Evolutionary conservation across 37 sponge, comb jelly and placozoan species (phyloP).

Genomic region (Crambe crambe): DNA sequence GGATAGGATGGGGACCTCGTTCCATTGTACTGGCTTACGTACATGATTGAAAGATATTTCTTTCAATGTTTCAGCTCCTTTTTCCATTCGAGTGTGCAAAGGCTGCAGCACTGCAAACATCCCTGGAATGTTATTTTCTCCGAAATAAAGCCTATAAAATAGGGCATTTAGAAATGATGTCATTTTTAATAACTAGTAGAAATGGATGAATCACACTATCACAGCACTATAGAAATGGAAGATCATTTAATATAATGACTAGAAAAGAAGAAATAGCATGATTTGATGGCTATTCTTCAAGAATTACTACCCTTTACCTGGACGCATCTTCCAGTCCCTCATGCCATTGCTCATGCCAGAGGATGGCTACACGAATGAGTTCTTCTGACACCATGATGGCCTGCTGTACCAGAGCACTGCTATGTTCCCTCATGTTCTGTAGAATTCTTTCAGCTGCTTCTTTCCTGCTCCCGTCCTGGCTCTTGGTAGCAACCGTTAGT

Average conservation of each 20-base stretch:
- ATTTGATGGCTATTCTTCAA: too few species aligned
- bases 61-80: slow-evolving; percentile 85
- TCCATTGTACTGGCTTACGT: slow-evolving; percentile 11
- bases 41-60: slow-evolving; percentile 91
- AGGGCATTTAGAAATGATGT: too few species aligned
- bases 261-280: too few species aligned
- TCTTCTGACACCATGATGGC: slow-evolving; percentile 96
- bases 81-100: slow-evolving; percentile 85
- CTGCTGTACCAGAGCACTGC: slow-evolving; percentile 83
- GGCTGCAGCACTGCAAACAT: slow-evolving; percentile 94
- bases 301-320: slow-evolving; percentile 16
- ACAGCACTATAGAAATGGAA: too few species aligned
- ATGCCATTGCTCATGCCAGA: slow-evolving; percentile 99
- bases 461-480: slow-evolving; percentile 53
- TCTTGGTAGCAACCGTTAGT: slow-evolving; percentile 92
- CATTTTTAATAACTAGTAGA: too few species aligned
- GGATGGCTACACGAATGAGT: slow-evolving; percentile 94
- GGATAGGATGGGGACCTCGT: not conserved
- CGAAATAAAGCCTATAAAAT: slow-evolving; percentile 69
- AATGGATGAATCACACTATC: too few species aligned
- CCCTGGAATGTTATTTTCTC: slow-evolving; percentile 87
- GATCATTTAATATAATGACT: too few species aligned
- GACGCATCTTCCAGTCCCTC: slow-evolving; percentile 97
- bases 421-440: slow-evolving; percentile 88
- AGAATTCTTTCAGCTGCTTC: slow-evolving; percentile 87